Evolutionary conservation across 2,797 vertebrate genomes (phyloP), one percentile per base, ranked within the genome.

Genomic region (Gymnopithys bicolor): DNA sequence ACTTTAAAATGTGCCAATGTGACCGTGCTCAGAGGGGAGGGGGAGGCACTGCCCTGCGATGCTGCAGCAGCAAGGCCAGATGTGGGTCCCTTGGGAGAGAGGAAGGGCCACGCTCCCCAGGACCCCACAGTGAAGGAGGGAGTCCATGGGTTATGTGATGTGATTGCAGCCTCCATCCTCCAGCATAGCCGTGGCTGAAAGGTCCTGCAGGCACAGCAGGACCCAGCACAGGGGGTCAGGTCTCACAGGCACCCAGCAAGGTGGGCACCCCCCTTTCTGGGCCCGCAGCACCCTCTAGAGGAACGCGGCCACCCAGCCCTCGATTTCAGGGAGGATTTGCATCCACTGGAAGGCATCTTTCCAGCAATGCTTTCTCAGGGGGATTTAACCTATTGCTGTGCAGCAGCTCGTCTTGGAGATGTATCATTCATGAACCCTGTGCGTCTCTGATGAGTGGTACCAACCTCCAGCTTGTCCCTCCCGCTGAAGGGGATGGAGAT

Each of bases 201-300:
- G 37, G 19, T 43, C 4, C 39, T 0, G 67, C 11, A 1, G 76
- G 48, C 41, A 37, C 3, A 4, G 33, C 19, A 2, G 56, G 19
- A 60, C 5, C 19, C 17, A 16, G 60, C 52, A 13, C 13, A 41
- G 45, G 4, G 24, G 45, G 2, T 2, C 46, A 19, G 56, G 76
- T 78, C 32, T 45, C 16, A 21, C 39, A 41, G 48, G 18, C 7
- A 2, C 53, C 48, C 8, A 0, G 51, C 7, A 10, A 4, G 41
- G 37, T 17, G 4, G 5, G n/a, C 41, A 27, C 13, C 64, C 49
- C 49, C 5, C 4, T 15, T 5, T 19, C 11, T 5, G 2, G 8
- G 97, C 88, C 93, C 96, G 84, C 93, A 97, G 95, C 95, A 85
- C 97, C 98, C 97, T 96, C 97, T 98, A 96, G 95, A 97, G 97